Evolutionary conservation across 1,140 invertebrate genomes (phyloP), one percentile per base, ranked within the genome.

Genomic region (Philaenus spumarius): DNA sequence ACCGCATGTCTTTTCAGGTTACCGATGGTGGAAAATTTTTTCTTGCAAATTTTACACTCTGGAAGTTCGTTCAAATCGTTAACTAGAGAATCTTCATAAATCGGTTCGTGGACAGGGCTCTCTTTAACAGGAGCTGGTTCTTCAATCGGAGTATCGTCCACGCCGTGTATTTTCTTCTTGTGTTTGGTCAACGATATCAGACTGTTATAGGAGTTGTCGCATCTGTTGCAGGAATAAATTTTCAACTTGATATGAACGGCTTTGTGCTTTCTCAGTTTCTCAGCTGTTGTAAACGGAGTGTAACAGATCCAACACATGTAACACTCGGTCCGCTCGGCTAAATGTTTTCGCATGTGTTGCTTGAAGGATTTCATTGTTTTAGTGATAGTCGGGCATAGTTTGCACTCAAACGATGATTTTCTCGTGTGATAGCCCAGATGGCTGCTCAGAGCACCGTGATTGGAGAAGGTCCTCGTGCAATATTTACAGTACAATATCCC

Each of bases 191-290:
- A 30, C 9, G 26, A 3, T 30, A 30, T 30, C 9, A 30, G 9
- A 30, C 77, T 80, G 57, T 78, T 80, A 62, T 82, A 83, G 45
- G 80, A 81, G 55, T 78, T 78, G 1, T 76, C 70, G 57, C 81
- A 83, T 26, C 81, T 71, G 3, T 73, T 77, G 55, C 81, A 83
- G 0, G 80, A 78, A 55, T 81, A 83, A 20, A 82, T 79, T 63
- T 84, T 84, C 1, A 83, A 74, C 62, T 83, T 81, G 20, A 83
- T 71, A 69, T 86, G 83, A 1, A 80, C 74, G 62, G 79, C 82
- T 42, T 81, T 80, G 63, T 86, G 84, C 60, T 84, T 80, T 0
- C 76, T 75, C 4, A 84, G 69, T 54, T 84, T 79, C 1, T 71
- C 71, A 17, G 77, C 77, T 12, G 81, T 76, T 23, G 76, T 67